phyloP scores from a whole-genome alignment of 1,140 invertebrate genomes.

The Doryteuthis pealeii region DNA sequence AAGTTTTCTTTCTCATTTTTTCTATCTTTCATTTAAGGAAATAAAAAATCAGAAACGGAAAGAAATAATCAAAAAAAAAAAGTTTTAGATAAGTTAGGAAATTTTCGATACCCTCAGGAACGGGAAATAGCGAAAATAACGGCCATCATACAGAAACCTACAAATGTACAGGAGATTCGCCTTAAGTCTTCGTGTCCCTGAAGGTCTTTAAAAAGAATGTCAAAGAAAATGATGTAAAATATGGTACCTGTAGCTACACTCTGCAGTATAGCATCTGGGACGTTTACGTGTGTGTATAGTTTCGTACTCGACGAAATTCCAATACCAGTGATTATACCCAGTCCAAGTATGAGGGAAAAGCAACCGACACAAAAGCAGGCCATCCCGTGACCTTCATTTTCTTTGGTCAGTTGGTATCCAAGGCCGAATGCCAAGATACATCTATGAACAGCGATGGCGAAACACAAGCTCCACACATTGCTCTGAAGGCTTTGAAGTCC shows the following conservation, averaged over 20 bases:
- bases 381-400: conserved; percentile 64
- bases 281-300: conserved; percentile 49
- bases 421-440: conserved; percentile 49
- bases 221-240: conserved; percentile 88
- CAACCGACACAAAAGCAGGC: conserved; percentile 55
- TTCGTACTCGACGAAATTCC: conserved; percentile 58
- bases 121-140: conserved; percentile 45
- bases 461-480: conserved; percentile 51
- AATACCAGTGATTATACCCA: conserved; percentile 67
- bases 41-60: too few relatives aligned
- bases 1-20: too few relatives aligned
- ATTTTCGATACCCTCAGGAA: conserved; percentile 14
- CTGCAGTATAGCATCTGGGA: conserved; percentile 65
- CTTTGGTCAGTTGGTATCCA: conserved; percentile 46
- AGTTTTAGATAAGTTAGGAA: too few relatives aligned
- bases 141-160: conserved; percentile 52
- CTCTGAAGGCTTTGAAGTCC: conserved; percentile 67
- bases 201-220: conserved; percentile 74
- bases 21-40: too few relatives aligned
- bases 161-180: conserved; percentile 50
- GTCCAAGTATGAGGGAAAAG: conserved; percentile 72
- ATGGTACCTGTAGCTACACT: conserved; percentile 84
- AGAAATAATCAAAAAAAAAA: too few relatives aligned
- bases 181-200: conserved; percentile 48
- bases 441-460: conserved; percentile 45